Evolutionary conservation across 2,797 vertebrate genomes (phyloP).

Genomic region (Tarsius wallacei): DNA sequence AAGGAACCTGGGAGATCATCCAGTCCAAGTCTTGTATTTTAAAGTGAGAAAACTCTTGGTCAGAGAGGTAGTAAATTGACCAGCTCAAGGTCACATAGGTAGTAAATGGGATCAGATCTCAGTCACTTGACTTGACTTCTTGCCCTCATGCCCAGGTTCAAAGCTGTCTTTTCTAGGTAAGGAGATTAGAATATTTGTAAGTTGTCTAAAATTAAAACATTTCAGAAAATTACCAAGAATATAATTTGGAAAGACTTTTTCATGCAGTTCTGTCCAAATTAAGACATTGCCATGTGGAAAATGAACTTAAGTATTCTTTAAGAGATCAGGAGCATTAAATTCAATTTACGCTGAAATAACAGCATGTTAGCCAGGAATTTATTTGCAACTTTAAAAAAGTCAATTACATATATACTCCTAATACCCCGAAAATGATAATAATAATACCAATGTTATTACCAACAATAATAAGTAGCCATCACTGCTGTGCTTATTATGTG

Average conservation of each 20-base stretch:
- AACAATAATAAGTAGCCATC: not conserved
- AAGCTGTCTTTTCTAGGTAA: conserved; percentile 3
- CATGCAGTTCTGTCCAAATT: conserved; percentile 2
- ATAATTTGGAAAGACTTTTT: not conserved
- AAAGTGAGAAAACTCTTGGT: conserved; percentile 72
- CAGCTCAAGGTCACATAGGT: conserved; percentile 54
- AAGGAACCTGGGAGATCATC: conserved; percentile 68
- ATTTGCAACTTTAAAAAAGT: conserved; percentile 30
- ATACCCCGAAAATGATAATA: conserved; percentile 7
- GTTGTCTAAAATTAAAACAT: conserved; percentile 51
- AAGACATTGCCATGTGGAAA: conserved; percentile 17
- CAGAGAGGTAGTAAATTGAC: conserved; percentile 71
- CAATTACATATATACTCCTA: not conserved
- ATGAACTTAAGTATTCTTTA: conserved; percentile 35
- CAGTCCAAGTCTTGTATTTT: conserved; percentile 64
- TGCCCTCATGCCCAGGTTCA: not conserved
- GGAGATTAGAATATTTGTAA: not conserved
- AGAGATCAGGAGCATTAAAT: conserved; percentile 3
- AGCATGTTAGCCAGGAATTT: not conserved
- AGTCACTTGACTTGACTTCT: not conserved
- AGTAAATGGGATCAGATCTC: not conserved
- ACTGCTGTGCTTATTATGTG: not conserved
- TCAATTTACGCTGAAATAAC: conserved; percentile 35
- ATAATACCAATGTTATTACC: not conserved
- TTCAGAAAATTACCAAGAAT: conserved; percentile 52